phyloP scores from a whole-genome alignment of 1,140 invertebrate species.

The Pseudachorutes palmiensis region DNA sequence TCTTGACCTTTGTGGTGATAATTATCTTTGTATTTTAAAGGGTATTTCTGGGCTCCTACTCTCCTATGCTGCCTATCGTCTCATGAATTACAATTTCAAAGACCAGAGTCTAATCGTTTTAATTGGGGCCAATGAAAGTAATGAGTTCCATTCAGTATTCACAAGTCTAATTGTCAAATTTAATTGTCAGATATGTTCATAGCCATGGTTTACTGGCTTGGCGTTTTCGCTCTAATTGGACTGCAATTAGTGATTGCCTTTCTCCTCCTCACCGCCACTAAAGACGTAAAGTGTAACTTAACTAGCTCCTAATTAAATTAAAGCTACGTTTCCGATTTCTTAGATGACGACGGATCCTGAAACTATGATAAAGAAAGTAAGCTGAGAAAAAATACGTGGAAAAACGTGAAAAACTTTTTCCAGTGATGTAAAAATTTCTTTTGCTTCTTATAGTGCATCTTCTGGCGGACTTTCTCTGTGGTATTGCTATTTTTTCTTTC shows the following conservation, averaged over 20 bases:
- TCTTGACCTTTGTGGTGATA: background rate
- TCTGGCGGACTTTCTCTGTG: constrained; percentile 18
- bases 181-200: constrained; percentile 10
- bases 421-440: background rate
- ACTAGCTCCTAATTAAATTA: too few relatives aligned
- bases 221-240: constrained; percentile 22
- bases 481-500: constrained; percentile 14
- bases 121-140: constrained; percentile 15
- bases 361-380: constrained; percentile 24
- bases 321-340: too few relatives aligned
- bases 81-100: background rate
- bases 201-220: constrained; percentile 24
- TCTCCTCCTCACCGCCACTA: constrained; percentile 21
- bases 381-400: background rate
- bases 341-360: constrained; percentile 30
- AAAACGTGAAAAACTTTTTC: background rate
- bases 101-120: constrained; percentile 14
- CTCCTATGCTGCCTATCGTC: constrained; percentile 3
- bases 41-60: constrained; percentile 7
- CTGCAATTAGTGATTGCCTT: constrained; percentile 28
- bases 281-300: constrained; percentile 21
- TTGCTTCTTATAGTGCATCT: constrained; percentile 9
- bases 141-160: background rate
- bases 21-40: constrained; percentile 7
- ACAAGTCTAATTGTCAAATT: background rate